Evolutionary conservation across 2,888 invertebrate species (phyloP).

Genomic region (Drosophila algonquin): DNA sequence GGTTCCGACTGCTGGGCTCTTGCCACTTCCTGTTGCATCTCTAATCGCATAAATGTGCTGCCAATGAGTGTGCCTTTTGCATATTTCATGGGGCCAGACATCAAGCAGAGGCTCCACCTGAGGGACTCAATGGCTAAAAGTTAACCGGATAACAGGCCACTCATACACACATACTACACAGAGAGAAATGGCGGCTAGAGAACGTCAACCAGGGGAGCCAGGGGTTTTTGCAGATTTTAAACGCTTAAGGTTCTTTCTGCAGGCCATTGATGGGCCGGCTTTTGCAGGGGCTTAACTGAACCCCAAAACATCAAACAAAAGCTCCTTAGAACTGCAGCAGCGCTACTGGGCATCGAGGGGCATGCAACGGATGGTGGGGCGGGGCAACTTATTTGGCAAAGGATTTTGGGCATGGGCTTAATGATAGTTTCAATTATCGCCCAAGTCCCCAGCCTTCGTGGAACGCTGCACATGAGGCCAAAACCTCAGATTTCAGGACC

Average conservation of each 20-base stretch:
- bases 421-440: constrained; percentile 77
- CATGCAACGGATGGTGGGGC: neutral
- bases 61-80: constrained; percentile 70
- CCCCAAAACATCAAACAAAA: constrained; percentile 38
- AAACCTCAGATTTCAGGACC: constrained; percentile 39
- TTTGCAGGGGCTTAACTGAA: constrained; percentile 41
- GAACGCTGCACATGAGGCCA: constrained; percentile 46
- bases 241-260: constrained; percentile 32
- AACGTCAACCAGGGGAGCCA: too few relatives aligned
- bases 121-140: constrained; percentile 40
- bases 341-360: too few relatives aligned
- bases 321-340: constrained; percentile 44
- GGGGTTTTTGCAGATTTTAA: constrained; percentile 20
- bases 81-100: constrained; percentile 72
- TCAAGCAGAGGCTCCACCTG: constrained; percentile 39
- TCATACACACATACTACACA: neutral
- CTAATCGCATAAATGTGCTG: constrained; percentile 78
- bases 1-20: constrained; percentile 9
- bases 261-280: constrained; percentile 29
- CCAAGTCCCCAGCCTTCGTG: constrained; percentile 45
- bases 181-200: neutral
- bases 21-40: constrained; percentile 70
- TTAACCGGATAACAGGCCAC: constrained; percentile 44
- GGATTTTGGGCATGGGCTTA: constrained; percentile 63
- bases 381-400: constrained; percentile 49